A percentile compares a stretch with the other conserved stretches of the same genome.
These are phyloP conservation scores for Nyctereutes procyonoides DNA, from an alignment of 2,113 vertebrate genomes.

Conservation along the genomic window DNA sequence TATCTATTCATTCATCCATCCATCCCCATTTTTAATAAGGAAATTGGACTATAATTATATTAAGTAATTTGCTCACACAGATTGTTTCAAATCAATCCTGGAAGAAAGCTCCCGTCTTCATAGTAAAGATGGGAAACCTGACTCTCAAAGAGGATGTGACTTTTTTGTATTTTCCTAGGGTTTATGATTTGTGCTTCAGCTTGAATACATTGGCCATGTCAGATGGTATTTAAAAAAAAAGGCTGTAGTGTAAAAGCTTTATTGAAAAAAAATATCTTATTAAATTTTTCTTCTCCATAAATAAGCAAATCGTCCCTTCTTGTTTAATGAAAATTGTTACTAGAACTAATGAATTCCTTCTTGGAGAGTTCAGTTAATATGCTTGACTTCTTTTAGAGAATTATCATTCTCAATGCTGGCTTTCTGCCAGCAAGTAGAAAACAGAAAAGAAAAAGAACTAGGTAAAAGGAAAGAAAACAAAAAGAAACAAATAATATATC, in stretches of 20 bases:
- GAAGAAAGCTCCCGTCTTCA: not conserved
- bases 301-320: not conserved
- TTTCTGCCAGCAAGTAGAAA: conserved; percentile 49
- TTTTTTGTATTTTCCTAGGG: conserved; percentile 9
- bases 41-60: not conserved
- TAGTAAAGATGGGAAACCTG: not conserved
- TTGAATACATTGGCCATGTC: conserved; percentile 9
- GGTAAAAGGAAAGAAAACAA: not conserved
- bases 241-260: not conserved
- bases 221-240: not conserved
- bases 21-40: not conserved
- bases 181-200: not conserved
- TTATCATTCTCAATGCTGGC: not conserved
- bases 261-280: not conserved
- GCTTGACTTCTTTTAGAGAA: conserved; percentile 66
- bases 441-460: not conserved
- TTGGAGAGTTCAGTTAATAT: conserved; percentile 55
- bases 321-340: conserved; percentile 59
- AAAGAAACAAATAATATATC: conserved; percentile 21
- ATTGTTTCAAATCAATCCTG: not conserved
- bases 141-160: not conserved
- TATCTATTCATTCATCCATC: not conserved
- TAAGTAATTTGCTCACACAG: not conserved
- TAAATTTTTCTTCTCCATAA: conserved; percentile 46
- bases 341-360: conserved; percentile 70